Evolutionary conservation across 2,888 invertebrate species (phyloP), one percentile per base, ranked within the genome.

Genomic region (Notocelia uddmanniana): DNA sequence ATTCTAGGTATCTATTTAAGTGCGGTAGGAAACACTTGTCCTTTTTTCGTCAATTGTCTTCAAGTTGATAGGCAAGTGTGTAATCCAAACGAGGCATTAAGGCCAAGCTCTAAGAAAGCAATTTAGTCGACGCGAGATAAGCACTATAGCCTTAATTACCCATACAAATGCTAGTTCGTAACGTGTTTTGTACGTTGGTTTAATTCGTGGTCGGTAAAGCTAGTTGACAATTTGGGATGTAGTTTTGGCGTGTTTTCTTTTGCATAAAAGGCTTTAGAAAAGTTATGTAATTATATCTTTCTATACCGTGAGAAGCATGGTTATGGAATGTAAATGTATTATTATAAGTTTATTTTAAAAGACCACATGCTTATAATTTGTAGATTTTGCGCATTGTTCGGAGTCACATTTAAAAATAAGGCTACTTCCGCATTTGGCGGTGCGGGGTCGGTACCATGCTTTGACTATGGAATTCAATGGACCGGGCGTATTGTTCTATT

Each of bases 91-190:
- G 74, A 45, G 76, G 78, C 83, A 84, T 77, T 75, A 84, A 87
- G 83, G 80, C 81, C 79, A 73, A 78, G 80, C 75, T 58, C 80
- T 80, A 89, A 87, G 89, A 89, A 88, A 87, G 88, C 85, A 86
- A 90, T 88, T 87, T 83, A 76, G 80, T 78, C 75, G 77, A 77
- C 77, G 80, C 79, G 80, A 80, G 80, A 82, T 88, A 85, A 88
- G 82, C 85, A 80, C 75, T 76, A 78, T 80, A 73, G 73, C 82
- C 82, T 83, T 89, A 89, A 90, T 90, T 90, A 82, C 80, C 74
- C 74, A 73, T 80, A 81, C 83, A 81, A 88, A 85, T 85, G 85
- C 85, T 83, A 80, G 81, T 83, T 83, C 81, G 77, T 75, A 71
- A 67, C 69, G 77, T 79, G 67, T 76, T 75, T 75, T 76, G 81